A percentile compares a stretch with the other conserved stretches of the same genome.
Conservation (phyloP, 2,888 invertebrate genomes). For the Prosopocoilus inquinatus region DNA sequence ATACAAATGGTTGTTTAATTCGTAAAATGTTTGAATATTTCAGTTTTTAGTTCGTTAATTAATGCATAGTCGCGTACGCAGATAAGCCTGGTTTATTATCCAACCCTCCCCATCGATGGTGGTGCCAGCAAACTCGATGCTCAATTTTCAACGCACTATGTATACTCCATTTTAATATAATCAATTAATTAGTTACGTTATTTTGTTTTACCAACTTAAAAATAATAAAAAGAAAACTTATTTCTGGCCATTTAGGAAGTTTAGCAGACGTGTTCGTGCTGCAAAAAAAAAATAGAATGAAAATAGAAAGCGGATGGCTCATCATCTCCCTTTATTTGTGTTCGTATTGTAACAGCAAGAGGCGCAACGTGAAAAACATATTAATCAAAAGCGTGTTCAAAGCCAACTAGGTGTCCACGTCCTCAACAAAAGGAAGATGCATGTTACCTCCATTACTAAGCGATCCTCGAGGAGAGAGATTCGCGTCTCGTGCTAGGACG, state of each 20-base stretch:
- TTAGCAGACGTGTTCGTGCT: no score
- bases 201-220: no score
- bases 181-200: no score
- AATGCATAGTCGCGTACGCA: conserved; percentile 43
- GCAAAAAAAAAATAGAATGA: no score
- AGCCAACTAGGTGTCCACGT: conserved; percentile 41
- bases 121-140: no score
- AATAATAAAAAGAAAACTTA: no score
- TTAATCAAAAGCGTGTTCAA: conserved; percentile 38
- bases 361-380: conserved; percentile 40
- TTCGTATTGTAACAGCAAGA: conserved; percentile 30
- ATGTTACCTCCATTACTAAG: conserved; percentile 36
- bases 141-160: no score
- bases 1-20: conserved; percentile 21
- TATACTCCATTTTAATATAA: no score
- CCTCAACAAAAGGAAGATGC: conserved; percentile 40
- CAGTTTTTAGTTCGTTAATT: conserved; percentile 42
- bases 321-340: conserved; percentile 17
- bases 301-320: not conserved
- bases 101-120: not conserved
- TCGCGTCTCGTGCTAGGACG: conserved; percentile 21
- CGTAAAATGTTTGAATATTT: conserved; percentile 38
- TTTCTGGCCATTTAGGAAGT: no score
- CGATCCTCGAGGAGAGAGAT: conserved; percentile 10
- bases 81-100: conserved; percentile 2